Evolutionary conservation across 1,140 invertebrate genomes (phyloP).

Genomic region (Drosophila tsacasi): DNA sequence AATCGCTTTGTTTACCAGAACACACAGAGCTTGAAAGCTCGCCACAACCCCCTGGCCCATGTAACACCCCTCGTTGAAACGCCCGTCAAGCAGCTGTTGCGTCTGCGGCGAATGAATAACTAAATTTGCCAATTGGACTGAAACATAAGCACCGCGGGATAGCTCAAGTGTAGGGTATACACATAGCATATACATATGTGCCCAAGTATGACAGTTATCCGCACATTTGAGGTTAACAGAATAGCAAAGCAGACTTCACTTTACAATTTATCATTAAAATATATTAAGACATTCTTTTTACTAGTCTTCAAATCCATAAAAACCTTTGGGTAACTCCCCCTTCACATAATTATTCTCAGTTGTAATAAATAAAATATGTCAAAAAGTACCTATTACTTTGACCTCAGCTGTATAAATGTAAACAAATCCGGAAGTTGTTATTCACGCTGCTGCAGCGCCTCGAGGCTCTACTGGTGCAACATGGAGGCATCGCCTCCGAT

Average conservation of each 20-base stretch:
- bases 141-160: conserved; percentile 22
- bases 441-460: conserved; percentile 43
- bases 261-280: background rate
- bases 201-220: background rate
- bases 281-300: background rate
- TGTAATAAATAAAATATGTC: background rate
- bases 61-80: conserved; percentile 18
- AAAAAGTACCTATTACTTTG: background rate
- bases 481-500: conserved; percentile 8
- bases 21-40: conserved; percentile 20
- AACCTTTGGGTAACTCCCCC: too few relatives aligned
- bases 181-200: background rate
- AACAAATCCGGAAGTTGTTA: conserved; percentile 72
- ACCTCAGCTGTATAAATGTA: conserved; percentile 15
- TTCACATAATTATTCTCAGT: too few relatives aligned
- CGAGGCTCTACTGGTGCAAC: conserved; percentile 37
- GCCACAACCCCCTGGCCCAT: background rate
- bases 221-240: background rate
- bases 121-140: conserved; percentile 56
- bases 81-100: conserved; percentile 61
- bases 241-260: background rate
- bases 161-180: background rate
- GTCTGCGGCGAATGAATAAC: conserved; percentile 35
- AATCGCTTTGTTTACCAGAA: conserved; percentile 43
- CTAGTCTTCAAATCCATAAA: background rate